phyloP scores from a whole-genome alignment of 2,113 vertebrate genomes.

The Paradoxurus hermaphroditus region DNA sequence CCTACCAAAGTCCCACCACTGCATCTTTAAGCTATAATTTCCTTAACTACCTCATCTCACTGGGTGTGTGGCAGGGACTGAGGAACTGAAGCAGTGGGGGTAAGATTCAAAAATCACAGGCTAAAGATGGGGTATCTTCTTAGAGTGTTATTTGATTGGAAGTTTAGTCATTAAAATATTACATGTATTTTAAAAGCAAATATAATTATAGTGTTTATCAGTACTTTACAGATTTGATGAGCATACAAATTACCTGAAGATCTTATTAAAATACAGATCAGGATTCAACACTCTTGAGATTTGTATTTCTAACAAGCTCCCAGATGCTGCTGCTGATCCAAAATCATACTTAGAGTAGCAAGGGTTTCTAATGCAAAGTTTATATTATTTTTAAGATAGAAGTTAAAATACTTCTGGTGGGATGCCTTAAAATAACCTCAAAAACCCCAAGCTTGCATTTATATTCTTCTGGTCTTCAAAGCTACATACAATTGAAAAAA shows the following conservation, averaged over 20 bases:
- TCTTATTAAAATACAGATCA: constrained; percentile 21
- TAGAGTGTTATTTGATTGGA: not conserved
- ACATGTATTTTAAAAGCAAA: not conserved
- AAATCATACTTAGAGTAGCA: not conserved
- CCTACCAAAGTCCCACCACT: not conserved
- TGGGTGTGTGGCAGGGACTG: accelerated
- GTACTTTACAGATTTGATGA: constrained; percentile 29
- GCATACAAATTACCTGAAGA: not conserved
- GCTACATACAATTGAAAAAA: not conserved
- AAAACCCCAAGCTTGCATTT: not conserved
- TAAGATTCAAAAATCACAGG: not conserved
- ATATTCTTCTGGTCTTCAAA: not conserved
- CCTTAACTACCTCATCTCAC: not conserved
- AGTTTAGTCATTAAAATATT: not conserved
- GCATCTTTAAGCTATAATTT: not conserved
- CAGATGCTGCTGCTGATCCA: not conserved
- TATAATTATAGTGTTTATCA: not conserved
- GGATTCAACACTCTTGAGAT: not conserved
- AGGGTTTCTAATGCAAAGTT: not conserved
- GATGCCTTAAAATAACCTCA: not conserved
- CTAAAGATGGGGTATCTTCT: not conserved
- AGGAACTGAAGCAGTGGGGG: not conserved
- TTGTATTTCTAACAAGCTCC: constrained; percentile 5
- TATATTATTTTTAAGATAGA: not conserved
- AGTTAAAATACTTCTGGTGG: not conserved